These are phyloP conservation scores for Scylla paramamosain DNA, from an alignment of 1,140 invertebrate genomes.

Conservation along the genomic window DNA sequence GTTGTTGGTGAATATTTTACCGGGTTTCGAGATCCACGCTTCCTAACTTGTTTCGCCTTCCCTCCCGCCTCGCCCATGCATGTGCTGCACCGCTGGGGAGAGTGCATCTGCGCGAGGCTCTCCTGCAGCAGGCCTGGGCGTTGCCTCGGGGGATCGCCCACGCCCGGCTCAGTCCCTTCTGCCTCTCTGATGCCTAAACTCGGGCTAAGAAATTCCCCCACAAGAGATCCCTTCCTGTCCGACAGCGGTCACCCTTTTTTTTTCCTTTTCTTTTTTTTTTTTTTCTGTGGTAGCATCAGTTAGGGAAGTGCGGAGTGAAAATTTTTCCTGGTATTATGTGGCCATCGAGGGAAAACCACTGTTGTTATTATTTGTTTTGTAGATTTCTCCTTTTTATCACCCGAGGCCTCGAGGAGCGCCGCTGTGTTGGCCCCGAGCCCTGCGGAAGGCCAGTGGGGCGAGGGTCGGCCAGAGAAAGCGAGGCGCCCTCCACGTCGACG, in stretches of 20 bases:
- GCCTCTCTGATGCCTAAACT: neutral
- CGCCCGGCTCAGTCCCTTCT: neutral
- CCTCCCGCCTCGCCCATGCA: neutral
- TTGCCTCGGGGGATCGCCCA: neutral
- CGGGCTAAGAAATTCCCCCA: neutral
- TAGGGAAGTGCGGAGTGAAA: neutral
- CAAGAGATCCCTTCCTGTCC: conserved; percentile 1
- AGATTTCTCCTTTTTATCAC: neutral
- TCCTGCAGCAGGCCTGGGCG: neutral
- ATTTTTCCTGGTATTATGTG: conserved; percentile 23
- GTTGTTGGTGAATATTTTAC: neutral
- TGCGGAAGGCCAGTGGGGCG: neutral
- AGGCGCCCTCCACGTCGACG: neutral
- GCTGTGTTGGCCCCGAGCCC: neutral
- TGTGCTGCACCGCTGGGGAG: neutral
- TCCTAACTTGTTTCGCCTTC: neutral
- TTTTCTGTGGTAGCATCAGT: neutral
- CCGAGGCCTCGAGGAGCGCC: neutral
- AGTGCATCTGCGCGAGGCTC: neutral
- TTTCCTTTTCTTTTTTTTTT: neutral
- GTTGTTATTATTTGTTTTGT: neutral
- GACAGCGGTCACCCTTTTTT: neutral
- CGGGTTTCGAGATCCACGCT: neutral
- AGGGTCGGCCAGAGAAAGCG: neutral
- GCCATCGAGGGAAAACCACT: neutral